A percentile compares a stretch with the other conserved stretches of the same genome.
Conservation (phyloP, 2,888 invertebrate genomes). For the Pristionchus japonicus region DNA sequence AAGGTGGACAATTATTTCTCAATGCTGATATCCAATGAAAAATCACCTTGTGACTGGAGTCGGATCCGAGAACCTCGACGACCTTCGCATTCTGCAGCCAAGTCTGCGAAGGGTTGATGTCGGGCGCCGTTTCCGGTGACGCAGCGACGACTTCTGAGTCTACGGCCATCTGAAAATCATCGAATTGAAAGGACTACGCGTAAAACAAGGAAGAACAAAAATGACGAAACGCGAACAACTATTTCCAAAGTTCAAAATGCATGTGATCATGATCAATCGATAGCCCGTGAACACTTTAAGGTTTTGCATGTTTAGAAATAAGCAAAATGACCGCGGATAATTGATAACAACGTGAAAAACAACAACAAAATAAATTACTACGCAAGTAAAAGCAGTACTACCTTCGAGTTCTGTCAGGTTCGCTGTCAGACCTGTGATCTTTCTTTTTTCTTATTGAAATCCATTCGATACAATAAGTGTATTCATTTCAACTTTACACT, state of each 20-base stretch:
- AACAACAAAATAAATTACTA: not conserved
- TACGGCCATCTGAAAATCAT: conserved; percentile 23
- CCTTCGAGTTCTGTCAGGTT: too few species aligned
- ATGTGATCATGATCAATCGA: not conserved
- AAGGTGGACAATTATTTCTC: too few species aligned
- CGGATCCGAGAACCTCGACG: conserved; percentile 66
- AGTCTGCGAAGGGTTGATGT: conserved; percentile 11
- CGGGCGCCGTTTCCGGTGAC: not conserved
- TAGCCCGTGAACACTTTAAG: not conserved
- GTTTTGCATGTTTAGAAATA: not conserved
- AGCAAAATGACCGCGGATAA: not conserved
- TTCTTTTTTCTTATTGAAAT: not conserved
- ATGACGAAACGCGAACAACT: not conserved
- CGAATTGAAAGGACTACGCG: not conserved
- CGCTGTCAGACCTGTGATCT: not conserved
- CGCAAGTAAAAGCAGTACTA: not conserved
- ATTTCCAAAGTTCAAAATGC: not conserved
- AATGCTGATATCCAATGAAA: not conserved
- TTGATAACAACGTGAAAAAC: not conserved
- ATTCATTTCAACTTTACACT: too few species aligned
- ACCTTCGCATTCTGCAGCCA: conserved; percentile 54
- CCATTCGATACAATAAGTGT: too few species aligned
- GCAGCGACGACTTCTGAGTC: not conserved
- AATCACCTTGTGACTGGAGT: conserved; percentile 64
- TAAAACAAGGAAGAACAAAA: not conserved